Evolutionary conservation across 2,797 vertebrate species (phyloP), one percentile per base, ranked within the genome.

Genomic region (Acanthurus lineatus): DNA sequence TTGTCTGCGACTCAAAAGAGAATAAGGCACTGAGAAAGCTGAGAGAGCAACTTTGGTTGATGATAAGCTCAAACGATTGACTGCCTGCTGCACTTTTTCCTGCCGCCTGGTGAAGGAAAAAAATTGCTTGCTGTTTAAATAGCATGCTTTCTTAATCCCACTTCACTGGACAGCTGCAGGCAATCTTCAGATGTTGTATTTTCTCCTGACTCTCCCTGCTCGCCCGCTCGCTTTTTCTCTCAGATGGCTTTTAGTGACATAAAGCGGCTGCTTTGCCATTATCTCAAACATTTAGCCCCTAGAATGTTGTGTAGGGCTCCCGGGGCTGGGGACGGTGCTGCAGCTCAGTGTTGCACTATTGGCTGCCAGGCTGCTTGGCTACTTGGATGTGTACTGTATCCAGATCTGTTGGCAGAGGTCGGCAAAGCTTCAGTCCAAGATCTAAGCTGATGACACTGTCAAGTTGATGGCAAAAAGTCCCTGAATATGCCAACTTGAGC

Each of bases 61-160:
- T 73, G 85, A 93, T 91, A 92, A 93, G 86, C 84, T 90, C 61
- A 80, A 74, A 91, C 89, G 86, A 92, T 82, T 77, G 87, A 87
- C 87, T 88, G 81, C 75, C 72, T 73, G 78, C 81, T 85, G 79
- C 85, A 92, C 77, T 89, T 88, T 93, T 85, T 54, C 75, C 72
- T 56, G 20, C 69, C 2, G 76, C 68, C 85, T 78, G 73, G 66
- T 66, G 69, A 87, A 79, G 54, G 1, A 68, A 82, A 75, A 73
- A 88, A 86, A 85, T n/a, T 38, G 83, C 89, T 91, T 56, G 60
- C 73, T 69, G 73, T 92, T 93, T 93, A 91, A 93, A 93, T 89
- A 85, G 84, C 86, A 81, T 82, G 83, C 88, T 94, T 92, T 88
- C 83, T 88, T 93, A 95, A 94, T 92, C 90, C 89, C 77, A 88